Evolutionary conservation across 2,113 vertebrate genomes (phyloP).

Genomic region (Aptenodytes forsteri): DNA sequence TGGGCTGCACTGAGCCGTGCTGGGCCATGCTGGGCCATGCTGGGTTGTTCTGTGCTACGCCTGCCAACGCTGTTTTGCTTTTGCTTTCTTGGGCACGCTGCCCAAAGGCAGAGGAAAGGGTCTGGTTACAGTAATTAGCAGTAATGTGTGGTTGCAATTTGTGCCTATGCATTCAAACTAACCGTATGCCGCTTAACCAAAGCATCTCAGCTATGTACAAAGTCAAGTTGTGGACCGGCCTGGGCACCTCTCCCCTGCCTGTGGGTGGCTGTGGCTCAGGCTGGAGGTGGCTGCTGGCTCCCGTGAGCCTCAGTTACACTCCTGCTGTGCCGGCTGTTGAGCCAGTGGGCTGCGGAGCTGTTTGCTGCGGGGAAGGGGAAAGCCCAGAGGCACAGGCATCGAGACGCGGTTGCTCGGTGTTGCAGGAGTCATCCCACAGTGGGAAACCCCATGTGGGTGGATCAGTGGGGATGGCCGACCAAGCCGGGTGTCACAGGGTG

Average conservation of each 20-base stretch:
- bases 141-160: background rate
- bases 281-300: background rate
- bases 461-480: accelerated
- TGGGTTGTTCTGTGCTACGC: background rate
- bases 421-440: accelerated
- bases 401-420: accelerated
- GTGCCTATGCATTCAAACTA: background rate
- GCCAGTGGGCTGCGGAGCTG: accelerated
- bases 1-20: background rate
- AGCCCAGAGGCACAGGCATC: accelerated
- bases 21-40: background rate
- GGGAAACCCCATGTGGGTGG: accelerated
- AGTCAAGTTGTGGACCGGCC: background rate
- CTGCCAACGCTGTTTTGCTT: background rate
- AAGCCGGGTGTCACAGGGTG: accelerated
- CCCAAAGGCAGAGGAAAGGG: background rate
- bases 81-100: background rate
- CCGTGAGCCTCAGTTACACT: accelerated
- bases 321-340: accelerated
- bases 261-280: accelerated
- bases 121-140: background rate
- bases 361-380: accelerated
- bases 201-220: background rate
- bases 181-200: background rate
- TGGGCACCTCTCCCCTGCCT: background rate